Evolutionary conservation across 2,797 vertebrate genomes (phyloP), one percentile per base, ranked within the genome.

Genomic region (Gadopsis bispinosus): DNA sequence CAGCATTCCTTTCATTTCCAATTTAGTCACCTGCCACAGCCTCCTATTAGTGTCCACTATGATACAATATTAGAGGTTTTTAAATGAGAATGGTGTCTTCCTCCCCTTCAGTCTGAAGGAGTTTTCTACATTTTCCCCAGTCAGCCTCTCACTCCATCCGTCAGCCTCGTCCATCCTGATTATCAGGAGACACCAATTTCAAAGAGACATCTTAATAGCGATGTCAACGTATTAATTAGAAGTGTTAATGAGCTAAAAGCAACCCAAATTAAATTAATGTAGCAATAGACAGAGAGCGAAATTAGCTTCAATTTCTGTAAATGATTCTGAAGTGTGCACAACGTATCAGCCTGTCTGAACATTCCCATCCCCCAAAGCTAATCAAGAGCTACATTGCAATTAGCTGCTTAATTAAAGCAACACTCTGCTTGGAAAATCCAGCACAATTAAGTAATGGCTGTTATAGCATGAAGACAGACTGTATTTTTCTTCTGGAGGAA

Each of bases 151-250:
- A 94, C 96, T 96, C 95, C 95, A 96, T 96, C 96, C 96, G 96
- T 97, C 98, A 97, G 97, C 96, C 97, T 97, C 96, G 87, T 98
- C 97, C 96, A 96, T 98, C 97, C 97, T 97, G 97, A 98, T 99
- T 98, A 99, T 98, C 98, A 97, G 95, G 98, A 99, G 98, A 99
- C 96, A 95, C 95, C 97, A 97, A 97, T 99, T 99, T 99, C 97
- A 98, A 98, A 99, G 97, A 98, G 97, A 99, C 98, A 97, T 99
- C 98, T 99, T 99, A 99, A 99, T 99, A 98, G 98, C 97, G 97
- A 98, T 99, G 98, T 99, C 98, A 98, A 98, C 97, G 97, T 99
- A 99, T 99, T 99, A 99, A 99, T 99, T 99, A 99, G 98, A 99
- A 97, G 98, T 99, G 98, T 99, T 99, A 99, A 99, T 99, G 98